phyloP scores from a whole-genome alignment of 2,113 vertebrate species.

The Sialia sialis region DNA sequence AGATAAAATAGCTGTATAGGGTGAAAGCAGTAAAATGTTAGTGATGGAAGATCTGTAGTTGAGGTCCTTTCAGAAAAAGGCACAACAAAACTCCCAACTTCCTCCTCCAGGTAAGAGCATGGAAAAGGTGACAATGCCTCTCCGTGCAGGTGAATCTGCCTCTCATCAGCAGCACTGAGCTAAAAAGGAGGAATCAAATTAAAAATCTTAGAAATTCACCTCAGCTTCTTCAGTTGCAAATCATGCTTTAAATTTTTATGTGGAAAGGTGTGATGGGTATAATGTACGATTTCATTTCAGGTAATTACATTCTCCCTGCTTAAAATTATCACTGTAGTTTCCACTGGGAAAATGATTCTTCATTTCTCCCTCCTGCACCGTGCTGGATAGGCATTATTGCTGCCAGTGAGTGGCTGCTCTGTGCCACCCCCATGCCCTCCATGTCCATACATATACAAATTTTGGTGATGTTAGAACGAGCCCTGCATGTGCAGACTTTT shows the following conservation, averaged over 20 bases:
- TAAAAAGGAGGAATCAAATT: neutral
- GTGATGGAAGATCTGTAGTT: neutral
- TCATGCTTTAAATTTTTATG: conserved; percentile 55
- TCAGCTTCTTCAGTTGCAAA: conserved; percentile 16
- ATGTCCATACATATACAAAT: neutral
- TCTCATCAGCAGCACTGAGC: neutral
- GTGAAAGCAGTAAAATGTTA: neutral
- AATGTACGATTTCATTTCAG: conserved; percentile 51
- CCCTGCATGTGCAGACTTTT: neutral
- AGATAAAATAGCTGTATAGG: neutral
- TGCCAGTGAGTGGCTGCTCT: neutral
- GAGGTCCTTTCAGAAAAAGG: neutral
- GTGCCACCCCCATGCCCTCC: neutral
- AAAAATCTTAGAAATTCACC: conserved; percentile 29
- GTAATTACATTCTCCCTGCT: conserved; percentile 60
- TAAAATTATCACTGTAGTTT: conserved; percentile 49
- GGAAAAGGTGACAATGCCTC: neutral
- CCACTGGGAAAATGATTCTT: neutral
- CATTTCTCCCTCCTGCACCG: neutral
- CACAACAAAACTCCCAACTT: neutral
- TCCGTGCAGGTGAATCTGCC: neutral
- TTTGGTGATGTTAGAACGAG: neutral
- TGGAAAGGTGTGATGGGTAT: conserved; percentile 30
- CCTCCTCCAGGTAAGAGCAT: neutral
- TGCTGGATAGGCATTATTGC: neutral